These are phyloP conservation scores for Neomorphus geoffroyi DNA, from an alignment of 2,797 vertebrate genomes.

Conservation along the genomic window DNA sequence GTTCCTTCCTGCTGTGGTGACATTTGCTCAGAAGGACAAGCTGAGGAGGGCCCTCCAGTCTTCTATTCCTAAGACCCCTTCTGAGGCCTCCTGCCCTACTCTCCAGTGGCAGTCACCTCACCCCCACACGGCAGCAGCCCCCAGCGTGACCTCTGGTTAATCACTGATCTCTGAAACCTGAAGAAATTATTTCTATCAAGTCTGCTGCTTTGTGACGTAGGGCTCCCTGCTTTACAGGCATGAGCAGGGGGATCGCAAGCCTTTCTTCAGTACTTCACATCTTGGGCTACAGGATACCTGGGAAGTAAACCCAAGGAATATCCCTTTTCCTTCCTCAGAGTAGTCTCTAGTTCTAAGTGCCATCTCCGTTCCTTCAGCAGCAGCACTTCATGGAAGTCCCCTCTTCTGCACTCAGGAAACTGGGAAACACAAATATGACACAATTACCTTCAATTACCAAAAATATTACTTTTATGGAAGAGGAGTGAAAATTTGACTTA, in stretches of 20 bases:
- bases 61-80: not conserved
- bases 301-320: not conserved
- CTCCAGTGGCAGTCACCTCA: not conserved
- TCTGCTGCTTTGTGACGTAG: not conserved
- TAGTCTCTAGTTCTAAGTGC: not conserved
- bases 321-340: not conserved
- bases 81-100: not conserved
- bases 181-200: not conserved
- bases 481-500: slow-evolving; percentile 41
- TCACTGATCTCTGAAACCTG: not conserved
- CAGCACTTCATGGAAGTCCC: not conserved
- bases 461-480: slow-evolving; percentile 64
- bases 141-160: not conserved
- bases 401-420: not conserved
- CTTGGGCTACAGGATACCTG: not conserved
- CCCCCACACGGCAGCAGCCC: not conserved
- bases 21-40: not conserved
- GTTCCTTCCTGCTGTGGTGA: not conserved
- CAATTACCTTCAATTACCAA: slow-evolving; percentile 47
- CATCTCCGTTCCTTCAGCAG: not conserved
- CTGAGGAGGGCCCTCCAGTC: not conserved
- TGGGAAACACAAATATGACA: slow-evolving; percentile 46
- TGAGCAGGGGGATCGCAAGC: not conserved
- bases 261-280: not conserved
- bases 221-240: not conserved